Conservation (phyloP, 2,113 vertebrate species). For the Petaurus breviceps region DNA sequence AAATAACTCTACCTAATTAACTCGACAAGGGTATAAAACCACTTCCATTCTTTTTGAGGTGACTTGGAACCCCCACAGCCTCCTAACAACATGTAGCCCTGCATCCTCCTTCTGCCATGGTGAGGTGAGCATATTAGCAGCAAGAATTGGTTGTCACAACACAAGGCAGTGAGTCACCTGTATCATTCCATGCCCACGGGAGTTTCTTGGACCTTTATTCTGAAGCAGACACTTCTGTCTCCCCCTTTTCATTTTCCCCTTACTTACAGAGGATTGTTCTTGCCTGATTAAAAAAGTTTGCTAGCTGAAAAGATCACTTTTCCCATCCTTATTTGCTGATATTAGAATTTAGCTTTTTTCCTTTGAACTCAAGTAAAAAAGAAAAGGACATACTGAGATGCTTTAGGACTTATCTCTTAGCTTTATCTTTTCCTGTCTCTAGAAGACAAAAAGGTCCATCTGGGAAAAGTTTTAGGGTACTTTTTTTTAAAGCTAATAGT, state of each 20-base stretch:
- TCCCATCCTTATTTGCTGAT: slow-evolving; percentile 32
- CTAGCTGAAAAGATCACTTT: slow-evolving; percentile 48
- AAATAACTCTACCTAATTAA: slow-evolving; percentile 32
- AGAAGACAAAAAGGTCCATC: background rate
- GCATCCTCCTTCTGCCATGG: background rate
- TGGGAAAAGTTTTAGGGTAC: slow-evolving; percentile 5
- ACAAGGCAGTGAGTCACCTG: slow-evolving; percentile 49
- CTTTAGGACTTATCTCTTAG: slow-evolving; percentile 35
- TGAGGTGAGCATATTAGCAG: slow-evolving; percentile 29
- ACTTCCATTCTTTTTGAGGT: slow-evolving; percentile 9
- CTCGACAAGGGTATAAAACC: background rate
- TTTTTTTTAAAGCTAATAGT: background rate
- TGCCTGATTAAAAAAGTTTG: slow-evolving; percentile 34
- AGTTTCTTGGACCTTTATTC: slow-evolving; percentile 47
- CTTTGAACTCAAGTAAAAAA: slow-evolving; percentile 43
- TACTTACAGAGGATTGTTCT: slow-evolving; percentile 27
- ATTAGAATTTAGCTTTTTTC: slow-evolving; percentile 38
- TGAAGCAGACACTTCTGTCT: slow-evolving; percentile 26
- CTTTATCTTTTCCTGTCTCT: slow-evolving; percentile 5
- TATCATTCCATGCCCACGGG: slow-evolving; percentile 27
- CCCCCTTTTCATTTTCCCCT: slow-evolving; percentile 35
- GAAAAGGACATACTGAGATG: background rate
- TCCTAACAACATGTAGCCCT: background rate
- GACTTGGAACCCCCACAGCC: background rate
- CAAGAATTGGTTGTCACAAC: slow-evolving; percentile 23